Evolutionary conservation across 2,888 invertebrate genomes (phyloP), one percentile per base, ranked within the genome.

Genomic region (Maniola hyperantus): DNA sequence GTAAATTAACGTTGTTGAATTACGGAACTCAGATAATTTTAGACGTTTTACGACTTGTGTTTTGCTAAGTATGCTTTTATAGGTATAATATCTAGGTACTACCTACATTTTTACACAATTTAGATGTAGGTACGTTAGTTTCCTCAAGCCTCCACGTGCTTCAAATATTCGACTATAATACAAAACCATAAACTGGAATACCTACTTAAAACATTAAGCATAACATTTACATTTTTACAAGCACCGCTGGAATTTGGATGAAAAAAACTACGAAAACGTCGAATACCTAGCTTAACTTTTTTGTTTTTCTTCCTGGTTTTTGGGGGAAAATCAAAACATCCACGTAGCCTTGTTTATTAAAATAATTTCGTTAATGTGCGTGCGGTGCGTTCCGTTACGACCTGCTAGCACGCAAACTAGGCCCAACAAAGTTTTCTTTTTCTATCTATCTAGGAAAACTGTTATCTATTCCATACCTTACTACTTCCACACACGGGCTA

Each of bases 301-400:
- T 67, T 65, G 20, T 62, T 65, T 75, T 72, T 69, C 68, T 70
- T 70, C 64, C 72, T 69, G 68, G 71, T 66, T 74, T 70, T 57
- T 58, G 67, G 67, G 70, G 65, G 64, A 72, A 74, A 77, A 78
- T 86, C 85, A 84, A 87, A 89, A 85, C 85, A 85, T 82, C 82
- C 81, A 85, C 83, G 83, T 87, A 85, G 85, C 84, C 89, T 87
- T 85, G 84, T 88, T 89, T 89, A 90, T 88, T 89, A 91, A 89
- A 91, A 91, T 90, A 86, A 90, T 91, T 91, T 90, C 79, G 83
- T 83, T 83, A 76, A 75, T 84, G 88, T 91, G 91, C 91, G 91
- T 91, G 91, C 83, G 84, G 73, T 81, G 83, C 80, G 83, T 83
- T 80, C 76, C 76, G 73, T 85, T 85, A 91, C 84, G 84, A 83